Evolutionary conservation across 2,113 vertebrate species (phyloP).

Genomic region (Chitala chitala): DNA sequence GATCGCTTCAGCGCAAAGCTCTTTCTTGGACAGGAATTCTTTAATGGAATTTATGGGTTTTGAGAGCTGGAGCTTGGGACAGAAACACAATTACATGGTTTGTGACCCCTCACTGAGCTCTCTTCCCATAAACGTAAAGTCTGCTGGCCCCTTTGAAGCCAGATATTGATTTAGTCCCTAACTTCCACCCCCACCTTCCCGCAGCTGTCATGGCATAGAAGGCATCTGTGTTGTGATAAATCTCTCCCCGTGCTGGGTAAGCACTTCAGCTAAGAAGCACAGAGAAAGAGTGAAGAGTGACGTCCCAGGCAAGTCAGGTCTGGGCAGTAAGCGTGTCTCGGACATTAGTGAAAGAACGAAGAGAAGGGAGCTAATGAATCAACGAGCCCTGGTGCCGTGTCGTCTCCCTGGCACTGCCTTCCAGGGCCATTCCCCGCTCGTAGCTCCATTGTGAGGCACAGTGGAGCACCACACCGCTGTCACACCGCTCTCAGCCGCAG

Average conservation of each 20-base stretch:
- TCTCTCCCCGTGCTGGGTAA: too few species aligned
- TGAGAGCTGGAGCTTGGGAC: neutral
- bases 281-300: neutral
- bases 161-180: neutral
- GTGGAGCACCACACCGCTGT: too few species aligned
- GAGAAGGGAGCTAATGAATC: too few species aligned
- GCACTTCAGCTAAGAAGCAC: neutral
- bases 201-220: too few species aligned
- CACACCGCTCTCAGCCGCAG: neutral
- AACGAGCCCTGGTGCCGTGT: too few species aligned
- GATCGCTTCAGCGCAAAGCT: neutral
- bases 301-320: too few species aligned
- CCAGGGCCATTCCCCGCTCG: neutral
- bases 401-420: too few species aligned
- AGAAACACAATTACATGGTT: slow-evolving; percentile 22
- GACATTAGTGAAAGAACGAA: too few species aligned
- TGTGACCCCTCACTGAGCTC: neutral
- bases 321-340: too few species aligned
- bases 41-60: slow-evolving; percentile 25
- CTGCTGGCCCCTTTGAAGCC: neutral
- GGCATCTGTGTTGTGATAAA: too few species aligned
- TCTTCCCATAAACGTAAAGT: neutral
- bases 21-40: slow-evolving; percentile 16
- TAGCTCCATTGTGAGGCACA: neutral
- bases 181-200: too few species aligned